phyloP scores from a whole-genome alignment of 2,797 vertebrate genomes.

The Crocodylus rhombifer region DNA sequence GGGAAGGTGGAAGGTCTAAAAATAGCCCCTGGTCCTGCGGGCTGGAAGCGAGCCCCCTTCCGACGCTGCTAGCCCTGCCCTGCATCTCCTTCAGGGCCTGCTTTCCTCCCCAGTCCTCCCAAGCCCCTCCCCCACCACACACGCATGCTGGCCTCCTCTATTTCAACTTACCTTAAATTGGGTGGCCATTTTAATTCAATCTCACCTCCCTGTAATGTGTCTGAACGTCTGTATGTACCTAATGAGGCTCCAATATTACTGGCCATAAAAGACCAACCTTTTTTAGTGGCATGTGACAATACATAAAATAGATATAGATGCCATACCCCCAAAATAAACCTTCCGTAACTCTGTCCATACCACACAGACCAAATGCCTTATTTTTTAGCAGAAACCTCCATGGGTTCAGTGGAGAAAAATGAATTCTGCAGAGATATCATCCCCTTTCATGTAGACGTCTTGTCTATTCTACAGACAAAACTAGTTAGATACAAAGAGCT shows the following conservation, averaged over 20 bases:
- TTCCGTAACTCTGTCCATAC: background rate
- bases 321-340: background rate
- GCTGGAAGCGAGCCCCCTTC: too few relatives aligned
- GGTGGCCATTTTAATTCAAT: too few relatives aligned
- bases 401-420: background rate
- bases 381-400: conserved; percentile 10
- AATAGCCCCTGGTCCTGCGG: too few relatives aligned
- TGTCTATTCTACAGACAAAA: background rate
- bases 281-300: background rate
- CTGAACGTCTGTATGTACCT: too few relatives aligned
- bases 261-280: background rate
- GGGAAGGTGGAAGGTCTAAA: too few relatives aligned
- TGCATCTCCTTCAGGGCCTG: too few relatives aligned
- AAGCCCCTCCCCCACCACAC: background rate
- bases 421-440: background rate
- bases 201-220: too few relatives aligned
- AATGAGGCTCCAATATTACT: background rate
- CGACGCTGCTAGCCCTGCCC: too few relatives aligned
- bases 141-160: background rate
- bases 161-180: too few relatives aligned
- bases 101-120: background rate
- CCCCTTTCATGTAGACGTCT: background rate
- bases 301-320: background rate
- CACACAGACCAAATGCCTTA: background rate
- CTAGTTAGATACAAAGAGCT: conserved; percentile 8